Conservation (phyloP, 2,113 vertebrate species). For the Peromyscus leucopus region DNA sequence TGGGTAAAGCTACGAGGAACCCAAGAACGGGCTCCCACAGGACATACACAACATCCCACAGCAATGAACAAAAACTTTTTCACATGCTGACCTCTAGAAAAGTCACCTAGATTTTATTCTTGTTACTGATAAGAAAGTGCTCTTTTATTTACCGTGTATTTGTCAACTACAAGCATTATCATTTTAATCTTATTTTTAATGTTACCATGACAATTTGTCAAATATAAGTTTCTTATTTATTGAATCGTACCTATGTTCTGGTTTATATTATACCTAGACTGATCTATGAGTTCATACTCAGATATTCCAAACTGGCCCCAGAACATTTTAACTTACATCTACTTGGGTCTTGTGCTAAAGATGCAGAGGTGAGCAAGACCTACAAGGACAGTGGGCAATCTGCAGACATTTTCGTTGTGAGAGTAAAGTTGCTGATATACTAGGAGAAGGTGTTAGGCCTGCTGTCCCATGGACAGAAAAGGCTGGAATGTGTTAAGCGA, state of each 20-base stretch:
- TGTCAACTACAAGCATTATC: not conserved
- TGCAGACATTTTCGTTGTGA: not conserved
- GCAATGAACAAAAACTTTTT: not conserved
- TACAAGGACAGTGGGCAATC: not conserved
- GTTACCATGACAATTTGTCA: not conserved
- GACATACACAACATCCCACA: too few relatives aligned
- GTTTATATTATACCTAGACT: not conserved
- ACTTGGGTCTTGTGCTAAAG: not conserved
- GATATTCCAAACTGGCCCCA: not conserved
- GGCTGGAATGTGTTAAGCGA: not conserved
- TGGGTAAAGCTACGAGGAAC: too few relatives aligned
- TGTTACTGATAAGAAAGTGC: not conserved
- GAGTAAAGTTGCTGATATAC: fast-evolving
- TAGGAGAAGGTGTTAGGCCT: too few relatives aligned
- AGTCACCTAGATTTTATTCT: not conserved
- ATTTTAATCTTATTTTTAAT: slow-evolving; percentile 3
- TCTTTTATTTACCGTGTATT: not conserved
- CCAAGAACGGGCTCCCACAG: too few relatives aligned
- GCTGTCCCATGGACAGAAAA: not conserved
- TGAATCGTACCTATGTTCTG: not conserved
- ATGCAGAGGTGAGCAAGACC: not conserved
- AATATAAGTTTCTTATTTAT: slow-evolving; percentile 4
- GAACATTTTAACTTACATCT: not conserved
- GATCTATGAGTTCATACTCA: not conserved
- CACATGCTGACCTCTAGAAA: not conserved